Percentiles rank a stretch among this genome's conserved stretches.
These are phyloP conservation scores for Physella acuta DNA, from an alignment of 1,140 invertebrate species.

Conservation along the genomic window DNA sequence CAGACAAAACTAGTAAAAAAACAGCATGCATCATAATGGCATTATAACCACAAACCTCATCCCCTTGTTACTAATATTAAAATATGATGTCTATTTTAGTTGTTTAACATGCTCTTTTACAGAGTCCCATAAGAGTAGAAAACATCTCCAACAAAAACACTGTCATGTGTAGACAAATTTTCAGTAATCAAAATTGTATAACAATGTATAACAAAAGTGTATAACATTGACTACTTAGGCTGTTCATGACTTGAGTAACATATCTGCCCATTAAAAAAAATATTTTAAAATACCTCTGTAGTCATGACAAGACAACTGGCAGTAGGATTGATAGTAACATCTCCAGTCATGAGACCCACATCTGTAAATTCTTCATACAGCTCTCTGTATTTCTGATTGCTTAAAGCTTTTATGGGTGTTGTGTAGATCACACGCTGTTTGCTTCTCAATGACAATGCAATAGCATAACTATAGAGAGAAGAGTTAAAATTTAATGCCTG, in stretches of 20 bases:
- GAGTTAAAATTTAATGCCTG: not conserved
- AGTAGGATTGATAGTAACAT: conserved; percentile 97
- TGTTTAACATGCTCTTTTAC: too few species aligned
- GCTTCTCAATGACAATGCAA: conserved; percentile 70
- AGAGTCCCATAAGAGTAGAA: too few species aligned
- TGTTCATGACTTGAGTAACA: too few species aligned
- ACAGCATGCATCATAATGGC: too few species aligned
- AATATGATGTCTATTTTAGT: too few species aligned
- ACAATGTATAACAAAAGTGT: too few species aligned
- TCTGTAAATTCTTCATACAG: conserved; percentile 95
- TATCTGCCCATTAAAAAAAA: not conserved
- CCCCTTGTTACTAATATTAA: too few species aligned
- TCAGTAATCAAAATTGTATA: too few species aligned
- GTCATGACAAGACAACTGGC: conserved; percentile 99
- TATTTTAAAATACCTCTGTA: conserved; percentile 76
- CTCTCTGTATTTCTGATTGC: conserved; percentile 99
- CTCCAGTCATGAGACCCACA: conserved; percentile 96
- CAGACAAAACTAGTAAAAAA: too few species aligned
- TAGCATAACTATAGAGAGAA: conserved; percentile 65
- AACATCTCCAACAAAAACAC: not conserved
- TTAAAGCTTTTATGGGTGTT: conserved; percentile 98
- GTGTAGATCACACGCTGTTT: conserved; percentile 97
- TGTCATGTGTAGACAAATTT: not conserved
- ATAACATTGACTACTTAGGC: too few species aligned
- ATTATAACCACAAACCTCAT: too few species aligned